These are phyloP conservation scores for Drosophila subquinaria DNA, from an alignment of 2,888 invertebrate genomes.

Conservation along the genomic window DNA sequence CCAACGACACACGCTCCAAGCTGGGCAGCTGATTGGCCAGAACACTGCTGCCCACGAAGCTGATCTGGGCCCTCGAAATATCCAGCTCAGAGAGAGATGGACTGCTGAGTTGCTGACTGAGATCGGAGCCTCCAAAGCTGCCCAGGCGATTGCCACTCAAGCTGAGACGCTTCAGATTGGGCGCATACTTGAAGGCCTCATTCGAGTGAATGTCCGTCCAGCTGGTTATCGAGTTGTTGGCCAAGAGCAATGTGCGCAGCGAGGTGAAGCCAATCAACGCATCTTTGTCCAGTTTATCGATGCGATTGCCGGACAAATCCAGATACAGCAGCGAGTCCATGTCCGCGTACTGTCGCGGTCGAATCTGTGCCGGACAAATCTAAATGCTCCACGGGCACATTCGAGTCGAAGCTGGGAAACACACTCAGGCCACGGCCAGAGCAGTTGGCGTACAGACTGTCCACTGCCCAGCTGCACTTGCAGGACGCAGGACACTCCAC, in stretches of 20 bases:
- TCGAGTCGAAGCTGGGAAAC: slow-evolving; percentile 73
- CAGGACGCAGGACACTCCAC: slow-evolving; percentile 81
- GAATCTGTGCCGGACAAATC: slow-evolving; percentile 88
- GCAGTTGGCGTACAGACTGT: slow-evolving; percentile 83
- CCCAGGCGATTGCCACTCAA: slow-evolving; percentile 89
- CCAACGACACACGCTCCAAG: slow-evolving; percentile 87
- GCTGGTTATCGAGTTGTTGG: slow-evolving; percentile 88
- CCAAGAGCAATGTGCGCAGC: slow-evolving; percentile 88
- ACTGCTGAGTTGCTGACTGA: slow-evolving; percentile 87
- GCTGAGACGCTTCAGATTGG: slow-evolving; percentile 87
- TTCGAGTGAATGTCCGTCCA: slow-evolving; percentile 88
- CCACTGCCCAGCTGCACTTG: slow-evolving; percentile 82
- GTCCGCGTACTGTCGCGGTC: slow-evolving; percentile 86
- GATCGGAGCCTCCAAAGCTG: slow-evolving; percentile 86
- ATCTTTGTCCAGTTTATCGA: slow-evolving; percentile 86
- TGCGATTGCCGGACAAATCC: slow-evolving; percentile 87
- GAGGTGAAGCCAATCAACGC: slow-evolving; percentile 87
- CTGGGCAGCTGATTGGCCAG: slow-evolving; percentile 86
- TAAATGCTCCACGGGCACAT: slow-evolving; percentile 87
- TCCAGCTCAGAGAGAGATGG: slow-evolving; percentile 87
- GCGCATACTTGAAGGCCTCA: slow-evolving; percentile 86
- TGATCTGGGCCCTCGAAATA: slow-evolving; percentile 85
- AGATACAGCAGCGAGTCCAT: slow-evolving; percentile 87
- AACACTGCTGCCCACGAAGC: slow-evolving; percentile 86
- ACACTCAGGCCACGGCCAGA: slow-evolving; percentile 68